A percentile compares a stretch with the other conserved stretches of the same genome.
phyloP scores from a whole-genome alignment of 2,797 vertebrate species.

The Margarornis squamiger region DNA sequence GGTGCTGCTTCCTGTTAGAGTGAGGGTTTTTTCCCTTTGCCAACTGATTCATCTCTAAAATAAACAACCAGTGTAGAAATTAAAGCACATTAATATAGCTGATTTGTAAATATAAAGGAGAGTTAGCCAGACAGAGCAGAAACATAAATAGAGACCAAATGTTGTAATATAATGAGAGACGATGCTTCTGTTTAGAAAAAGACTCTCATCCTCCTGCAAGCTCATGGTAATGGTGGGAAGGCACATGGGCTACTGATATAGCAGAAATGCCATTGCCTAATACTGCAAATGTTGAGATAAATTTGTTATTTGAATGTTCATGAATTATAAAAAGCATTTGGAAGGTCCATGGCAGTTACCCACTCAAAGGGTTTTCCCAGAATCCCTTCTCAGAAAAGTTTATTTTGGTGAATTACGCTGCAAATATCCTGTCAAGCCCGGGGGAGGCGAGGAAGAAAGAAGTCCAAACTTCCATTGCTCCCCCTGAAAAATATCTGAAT shows the following conservation, averaged over 20 bases:
- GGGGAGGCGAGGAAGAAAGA: background rate
- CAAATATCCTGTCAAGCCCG: background rate
- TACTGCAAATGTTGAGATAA: background rate
- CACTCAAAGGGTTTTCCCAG: background rate
- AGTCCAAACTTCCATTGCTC: background rate
- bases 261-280: background rate
- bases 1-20: background rate
- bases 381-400: background rate
- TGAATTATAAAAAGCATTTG: background rate
- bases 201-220: background rate
- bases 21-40: background rate
- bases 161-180: background rate
- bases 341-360: background rate
- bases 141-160: constrained; percentile 59
- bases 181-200: background rate
- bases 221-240: background rate
- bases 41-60: constrained; percentile 25
- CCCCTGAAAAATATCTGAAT: background rate
- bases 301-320: background rate
- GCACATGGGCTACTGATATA: background rate
- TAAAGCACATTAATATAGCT: constrained; percentile 27
- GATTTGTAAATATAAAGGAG: constrained; percentile 50
- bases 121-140: constrained; percentile 35
- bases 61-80: constrained; percentile 31
- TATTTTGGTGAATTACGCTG: background rate